Evolutionary conservation across 53 echinoderm and acorn worm species (phyloP), one percentile per base, ranked within the genome.

Genomic region (Henricia sp.): DNA sequence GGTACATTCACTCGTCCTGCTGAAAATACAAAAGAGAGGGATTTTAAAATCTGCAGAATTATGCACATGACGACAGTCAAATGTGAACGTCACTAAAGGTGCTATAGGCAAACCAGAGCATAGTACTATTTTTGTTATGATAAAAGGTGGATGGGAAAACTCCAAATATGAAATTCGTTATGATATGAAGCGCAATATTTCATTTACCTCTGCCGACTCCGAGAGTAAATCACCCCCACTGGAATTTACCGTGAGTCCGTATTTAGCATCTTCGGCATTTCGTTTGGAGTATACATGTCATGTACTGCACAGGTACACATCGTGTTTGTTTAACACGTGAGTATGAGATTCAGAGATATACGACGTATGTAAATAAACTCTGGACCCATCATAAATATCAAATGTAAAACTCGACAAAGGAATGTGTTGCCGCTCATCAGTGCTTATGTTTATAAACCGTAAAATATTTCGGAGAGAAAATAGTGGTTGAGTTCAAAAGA

Each of bases 291-390:
- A 46, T 38, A 40, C 43, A 14, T 27, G 38, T 27, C 56, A 52
- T 46, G 62, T 46, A 43, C 12, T 2, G 39, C 35, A 80, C 80
- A 63, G 80, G 62, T 80, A 64, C 3, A 46, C 36, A 64, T 13
- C 27, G 43, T 77, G 63, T 60, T 44, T 78, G 62, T 78, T 78
- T 78, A 6, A 60, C 63, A 41, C 46, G 30, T 63, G 78, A 78
- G 64, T 77, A 77, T 80, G 48, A 80, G 80, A 9, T 63, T 80
- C 63, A 43, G 32, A 63, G 80, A 80, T 80, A 80, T 80, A 80
- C 80, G 80, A 46, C 80, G n/a, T 32, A 34, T 46, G 62, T 80
- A 80, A 80, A 80, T 80, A 80, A 80, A 80, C 80, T 43, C 50
- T 37, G 3, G 27, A 42, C 60, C 80, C 35, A 14, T 80, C 80